Base-by-base conservation (phyloP, 1,140 invertebrate genomes). In the Aleiodes sp. region DNA sequence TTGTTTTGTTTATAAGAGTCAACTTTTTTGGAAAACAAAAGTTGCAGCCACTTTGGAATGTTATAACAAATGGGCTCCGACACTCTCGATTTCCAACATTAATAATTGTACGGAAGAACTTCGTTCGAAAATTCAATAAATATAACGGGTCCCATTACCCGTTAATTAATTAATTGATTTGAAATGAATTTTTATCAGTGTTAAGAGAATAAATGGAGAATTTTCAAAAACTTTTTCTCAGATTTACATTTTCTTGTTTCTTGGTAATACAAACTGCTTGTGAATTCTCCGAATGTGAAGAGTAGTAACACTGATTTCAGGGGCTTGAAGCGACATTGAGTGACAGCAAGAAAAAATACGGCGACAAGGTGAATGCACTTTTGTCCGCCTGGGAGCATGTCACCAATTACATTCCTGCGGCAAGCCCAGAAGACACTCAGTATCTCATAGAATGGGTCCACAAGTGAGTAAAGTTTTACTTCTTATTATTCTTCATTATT, bases 361-460 rank as follows among this genome's bases (percentile, higher is more conserved):
- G 80, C 74, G 87, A 88, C 79, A 88, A 88, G 84, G 87, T 88
- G 76, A 84, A 82, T 78, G 84, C 87, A 80, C 86, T 89, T 79
- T 81, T 88, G 78, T 81, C 84, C 75, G 87, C 87, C 76, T 88
- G 87, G 88, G 87, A 87, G 79, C 83, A 86, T 81, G 84, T 89
- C 76, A 85, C 87, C 74, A 87, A 87, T 82, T 84, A 87, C 78
- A 86, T 84, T 80, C 83, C 83, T 75, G 78, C 79, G 72, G 84
- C 85, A 75, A 78, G 80, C 76, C 80, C 85, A 76, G 85, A 87
- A 70, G 77, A 79, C 77, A 82, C 82, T 76, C 81, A 87, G 76
- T 79, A 82, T 75, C 83, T 88, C 78, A 87, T 87, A 85, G 84
- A 87, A 84, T 87, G 84, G 82, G 82, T 86, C 76, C 86, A 88